phyloP scores from a whole-genome alignment of 2,888 invertebrate genomes.

The Nebria salina region DNA sequence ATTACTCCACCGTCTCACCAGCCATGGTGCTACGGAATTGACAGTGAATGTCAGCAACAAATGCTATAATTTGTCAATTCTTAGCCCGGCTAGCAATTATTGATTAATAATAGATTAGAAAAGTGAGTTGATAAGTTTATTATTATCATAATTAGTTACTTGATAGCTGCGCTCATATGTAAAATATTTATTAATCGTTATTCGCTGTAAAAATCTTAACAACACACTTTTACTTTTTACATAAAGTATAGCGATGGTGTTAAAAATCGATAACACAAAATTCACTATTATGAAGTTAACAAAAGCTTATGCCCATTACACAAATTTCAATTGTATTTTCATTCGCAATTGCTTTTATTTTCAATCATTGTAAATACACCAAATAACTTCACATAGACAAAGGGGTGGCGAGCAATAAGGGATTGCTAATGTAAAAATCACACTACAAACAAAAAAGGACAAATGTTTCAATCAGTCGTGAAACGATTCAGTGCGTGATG shows the following conservation, averaged over 20 bases:
- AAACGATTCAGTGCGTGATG: constrained; percentile 2
- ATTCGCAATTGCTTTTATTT: constrained; percentile 4
- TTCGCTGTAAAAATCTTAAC: background rate
- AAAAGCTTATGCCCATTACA: background rate
- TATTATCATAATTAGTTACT: background rate
- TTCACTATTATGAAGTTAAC: background rate
- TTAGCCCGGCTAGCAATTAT: background rate
- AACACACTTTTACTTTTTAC: background rate
- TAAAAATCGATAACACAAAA: background rate
- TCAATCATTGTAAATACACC: constrained; percentile 3
- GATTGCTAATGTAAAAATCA: background rate
- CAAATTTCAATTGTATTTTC: constrained; percentile 2
- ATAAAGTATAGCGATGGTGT: background rate
- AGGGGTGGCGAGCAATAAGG: constrained; percentile 3
- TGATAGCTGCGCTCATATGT: background rate
- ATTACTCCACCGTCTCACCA: constrained; percentile 7
- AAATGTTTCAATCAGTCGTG: constrained; percentile 42
- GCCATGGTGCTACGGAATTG: background rate
- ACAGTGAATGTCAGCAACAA: constrained; percentile 27
- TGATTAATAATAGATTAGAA: background rate
- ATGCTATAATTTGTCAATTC: constrained; percentile 10
- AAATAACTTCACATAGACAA: background rate
- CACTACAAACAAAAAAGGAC: constrained; percentile 3
- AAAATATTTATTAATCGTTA: background rate
- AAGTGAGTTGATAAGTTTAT: background rate